Conservation (phyloP, 2,113 vertebrate species). For the Mesoclemmys tuberculata region DNA sequence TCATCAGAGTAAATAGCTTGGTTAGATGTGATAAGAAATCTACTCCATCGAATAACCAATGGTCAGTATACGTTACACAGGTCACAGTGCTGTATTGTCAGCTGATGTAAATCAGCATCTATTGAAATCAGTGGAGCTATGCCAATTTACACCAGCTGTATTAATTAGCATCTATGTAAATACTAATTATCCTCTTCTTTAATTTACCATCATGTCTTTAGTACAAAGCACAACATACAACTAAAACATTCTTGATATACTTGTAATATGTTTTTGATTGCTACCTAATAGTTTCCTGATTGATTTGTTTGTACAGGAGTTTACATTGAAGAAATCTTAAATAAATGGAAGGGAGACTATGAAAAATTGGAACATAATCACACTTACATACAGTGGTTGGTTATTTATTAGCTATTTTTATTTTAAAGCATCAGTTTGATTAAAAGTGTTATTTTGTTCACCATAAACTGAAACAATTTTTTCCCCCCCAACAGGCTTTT, state of each 20-base stretch:
- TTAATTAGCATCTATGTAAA: neutral
- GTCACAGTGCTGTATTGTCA: neutral
- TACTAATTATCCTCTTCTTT: neutral
- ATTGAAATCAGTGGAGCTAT: neutral
- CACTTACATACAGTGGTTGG: slow-evolving; percentile 98
- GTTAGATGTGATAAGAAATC: neutral
- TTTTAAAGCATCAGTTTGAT: slow-evolving; percentile 40
- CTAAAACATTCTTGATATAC: neutral
- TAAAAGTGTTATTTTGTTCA: slow-evolving; percentile 9
- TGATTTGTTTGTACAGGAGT: slow-evolving; percentile 83
- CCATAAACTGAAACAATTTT: neutral
- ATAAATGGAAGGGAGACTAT: slow-evolving; percentile 96
- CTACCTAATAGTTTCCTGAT: slow-evolving; percentile 36
- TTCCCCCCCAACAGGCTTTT: slow-evolving; percentile 88
- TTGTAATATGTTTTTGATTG: neutral
- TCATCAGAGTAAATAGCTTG: neutral
- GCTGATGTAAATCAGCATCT: neutral
- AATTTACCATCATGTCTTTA: neutral
- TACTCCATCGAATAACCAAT: neutral
- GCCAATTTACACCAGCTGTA: neutral
- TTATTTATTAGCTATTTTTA: slow-evolving; percentile 53
- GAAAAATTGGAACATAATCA: slow-evolving; percentile 98
- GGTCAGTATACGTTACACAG: neutral
- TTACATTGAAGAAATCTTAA: slow-evolving; percentile 97
- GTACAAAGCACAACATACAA: neutral